A percentile compares a stretch with the other conserved stretches of the same genome.
Conservation (phyloP, 2,888 invertebrate genomes). For the Ichneumon xanthorius region DNA sequence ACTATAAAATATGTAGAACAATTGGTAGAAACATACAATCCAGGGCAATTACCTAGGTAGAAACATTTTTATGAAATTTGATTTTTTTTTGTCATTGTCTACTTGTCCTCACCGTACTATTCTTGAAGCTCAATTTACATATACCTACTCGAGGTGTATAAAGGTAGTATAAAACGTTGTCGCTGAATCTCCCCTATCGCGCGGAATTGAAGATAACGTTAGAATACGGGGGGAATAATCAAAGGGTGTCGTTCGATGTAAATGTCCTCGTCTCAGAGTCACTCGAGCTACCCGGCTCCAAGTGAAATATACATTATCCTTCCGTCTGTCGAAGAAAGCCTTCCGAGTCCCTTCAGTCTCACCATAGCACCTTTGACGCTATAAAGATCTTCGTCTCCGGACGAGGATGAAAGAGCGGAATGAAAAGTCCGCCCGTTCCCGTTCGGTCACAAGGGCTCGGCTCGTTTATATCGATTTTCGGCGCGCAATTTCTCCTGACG, state of each 20-base stretch:
- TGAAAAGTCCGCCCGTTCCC: constrained; percentile 7
- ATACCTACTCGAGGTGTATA: constrained; percentile 7
- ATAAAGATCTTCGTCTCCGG: constrained; percentile 27
- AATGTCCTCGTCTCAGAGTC: constrained; percentile 26
- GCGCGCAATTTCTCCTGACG: constrained; percentile 30
- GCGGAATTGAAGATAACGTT: constrained; percentile 5
- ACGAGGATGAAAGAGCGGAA: constrained; percentile 32
- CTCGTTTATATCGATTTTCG: constrained; percentile 46
- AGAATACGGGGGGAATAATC: constrained; percentile 35
- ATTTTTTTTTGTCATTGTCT: not conserved
- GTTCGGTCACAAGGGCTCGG: constrained; percentile 2
- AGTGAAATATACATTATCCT: constrained; percentile 51
- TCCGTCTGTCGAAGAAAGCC: constrained; percentile 28
- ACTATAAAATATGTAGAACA: not conserved
- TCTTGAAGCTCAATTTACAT: not conserved
- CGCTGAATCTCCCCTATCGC: not conserved
- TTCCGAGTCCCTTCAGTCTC: constrained; percentile 26
- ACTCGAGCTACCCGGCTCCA: not conserved
- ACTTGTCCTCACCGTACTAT: not conserved
- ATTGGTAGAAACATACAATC: not conserved
- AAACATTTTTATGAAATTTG: not conserved
- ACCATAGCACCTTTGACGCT: constrained; percentile 30
- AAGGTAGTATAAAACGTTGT: constrained; percentile 9
- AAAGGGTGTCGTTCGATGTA: constrained; percentile 46
- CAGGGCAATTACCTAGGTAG: not conserved